Evolutionary conservation across 1,140 invertebrate species (phyloP).

Genomic region (Dreissena polymorpha): DNA sequence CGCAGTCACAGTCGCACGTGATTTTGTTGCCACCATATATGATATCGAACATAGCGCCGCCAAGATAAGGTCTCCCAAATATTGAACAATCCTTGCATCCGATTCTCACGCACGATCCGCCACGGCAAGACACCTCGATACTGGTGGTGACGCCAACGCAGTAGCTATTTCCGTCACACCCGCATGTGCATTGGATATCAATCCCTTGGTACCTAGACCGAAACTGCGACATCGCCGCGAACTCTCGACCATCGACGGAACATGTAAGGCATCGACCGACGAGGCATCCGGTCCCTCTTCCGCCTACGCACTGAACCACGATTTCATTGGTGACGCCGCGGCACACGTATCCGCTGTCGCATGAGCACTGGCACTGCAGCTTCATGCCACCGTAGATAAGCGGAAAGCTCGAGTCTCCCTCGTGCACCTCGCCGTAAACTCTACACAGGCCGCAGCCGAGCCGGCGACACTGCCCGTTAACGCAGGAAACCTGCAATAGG

Average conservation of each 20-base stretch:
- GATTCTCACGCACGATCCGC: constrained; percentile 21
- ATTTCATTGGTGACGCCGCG: neutral
- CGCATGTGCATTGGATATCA: constrained; percentile 47
- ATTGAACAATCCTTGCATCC: constrained; percentile 46
- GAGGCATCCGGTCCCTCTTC: constrained; percentile 39
- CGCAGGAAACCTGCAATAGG: constrained; percentile 12
- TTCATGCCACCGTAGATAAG: constrained; percentile 29
- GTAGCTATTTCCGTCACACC: constrained; percentile 42
- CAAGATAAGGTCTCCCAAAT: constrained; percentile 34
- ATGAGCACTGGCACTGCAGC: constrained; percentile 39
- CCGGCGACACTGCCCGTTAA: constrained; percentile 17
- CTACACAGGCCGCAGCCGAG: constrained; percentile 32
- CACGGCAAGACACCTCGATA: constrained; percentile 39
- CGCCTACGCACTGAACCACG: constrained; percentile 22
- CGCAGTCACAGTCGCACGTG: constrained; percentile 44
- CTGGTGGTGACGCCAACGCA: constrained; percentile 39
- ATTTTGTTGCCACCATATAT: constrained; percentile 11
- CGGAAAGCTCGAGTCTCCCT: constrained; percentile 29
- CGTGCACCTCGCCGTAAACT: constrained; percentile 20
- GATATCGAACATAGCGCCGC: constrained; percentile 40
- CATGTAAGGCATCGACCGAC: constrained; percentile 16
- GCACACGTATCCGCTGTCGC: constrained; percentile 38
- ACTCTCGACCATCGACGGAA: constrained; percentile 19
- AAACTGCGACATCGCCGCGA: constrained; percentile 16
- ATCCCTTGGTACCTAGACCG: constrained; percentile 45